Conservation (phyloP, 2,797 vertebrate genomes). For the Hydrophis major region DNA sequence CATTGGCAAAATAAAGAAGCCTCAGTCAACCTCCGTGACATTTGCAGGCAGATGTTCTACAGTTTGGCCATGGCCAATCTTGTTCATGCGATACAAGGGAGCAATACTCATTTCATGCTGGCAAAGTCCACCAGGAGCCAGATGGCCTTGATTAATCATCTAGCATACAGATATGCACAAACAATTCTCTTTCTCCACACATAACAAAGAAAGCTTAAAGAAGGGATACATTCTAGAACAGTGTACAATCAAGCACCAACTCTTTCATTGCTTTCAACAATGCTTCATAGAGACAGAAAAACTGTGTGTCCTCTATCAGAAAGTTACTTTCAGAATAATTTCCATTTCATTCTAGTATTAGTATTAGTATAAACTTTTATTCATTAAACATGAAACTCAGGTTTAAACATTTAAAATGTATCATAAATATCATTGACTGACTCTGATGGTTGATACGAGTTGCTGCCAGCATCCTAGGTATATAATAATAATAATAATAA, state of each 20-base stretch:
- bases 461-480: too few relatives aligned
- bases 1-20: too few relatives aligned
- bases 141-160: slow-evolving; percentile 34
- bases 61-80: not conserved
- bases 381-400: too few relatives aligned
- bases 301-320: fast-evolving
- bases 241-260: not conserved
- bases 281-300: not conserved
- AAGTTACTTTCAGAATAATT: not conserved
- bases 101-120: not conserved
- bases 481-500: too few relatives aligned
- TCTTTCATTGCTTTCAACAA: slow-evolving; percentile 8
- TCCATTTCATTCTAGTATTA: too few relatives aligned
- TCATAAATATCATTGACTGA: too few relatives aligned
- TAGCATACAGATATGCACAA: not conserved
- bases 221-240: not conserved
- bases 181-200: slow-evolving; percentile 15
- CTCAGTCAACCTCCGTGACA: not conserved
- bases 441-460: too few relatives aligned
- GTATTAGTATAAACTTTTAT: too few relatives aligned
- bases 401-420: too few relatives aligned
- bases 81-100: not conserved
- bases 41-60: not conserved
- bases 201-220: not conserved
- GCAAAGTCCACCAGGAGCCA: not conserved